These are phyloP conservation scores for Amphiprion clarkii DNA, from an alignment of 2,797 vertebrate genomes.

Conservation along the genomic window DNA sequence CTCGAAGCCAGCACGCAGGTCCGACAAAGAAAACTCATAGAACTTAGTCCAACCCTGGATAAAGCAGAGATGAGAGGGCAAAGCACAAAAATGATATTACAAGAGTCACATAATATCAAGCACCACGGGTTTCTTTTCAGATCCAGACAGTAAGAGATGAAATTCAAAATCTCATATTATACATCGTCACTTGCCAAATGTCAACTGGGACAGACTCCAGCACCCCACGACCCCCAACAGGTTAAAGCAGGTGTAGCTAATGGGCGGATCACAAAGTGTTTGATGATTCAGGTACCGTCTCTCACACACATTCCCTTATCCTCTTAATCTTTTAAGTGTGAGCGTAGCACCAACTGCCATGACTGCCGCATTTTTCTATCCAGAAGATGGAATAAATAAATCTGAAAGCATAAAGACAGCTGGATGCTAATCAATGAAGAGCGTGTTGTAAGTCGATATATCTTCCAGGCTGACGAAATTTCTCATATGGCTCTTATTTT, in stretches of 20 bases:
- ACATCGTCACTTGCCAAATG: no score
- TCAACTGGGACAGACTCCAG: no score
- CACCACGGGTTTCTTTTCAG: not conserved
- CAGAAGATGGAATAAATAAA: not conserved
- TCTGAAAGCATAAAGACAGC: not conserved
- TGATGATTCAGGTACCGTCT: not conserved
- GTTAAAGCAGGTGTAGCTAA: no score
- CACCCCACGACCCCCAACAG: no score
- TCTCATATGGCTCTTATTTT: not conserved
- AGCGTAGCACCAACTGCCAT: not conserved
- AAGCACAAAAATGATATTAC: constrained; percentile 1
- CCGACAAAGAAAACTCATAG: constrained; percentile 97
- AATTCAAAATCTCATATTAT: not conserved
- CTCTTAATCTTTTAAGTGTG: not conserved
- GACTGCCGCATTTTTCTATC: not conserved
- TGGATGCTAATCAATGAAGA: not conserved
- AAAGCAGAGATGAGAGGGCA: constrained; percentile 8
- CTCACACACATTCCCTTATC: not conserved
- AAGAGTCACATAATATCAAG: not conserved
- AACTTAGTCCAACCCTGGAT: constrained; percentile 97
- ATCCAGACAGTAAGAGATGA: constrained; percentile 3
- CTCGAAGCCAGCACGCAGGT: constrained; percentile 95
- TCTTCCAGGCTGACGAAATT: not conserved
- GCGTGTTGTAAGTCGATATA: not conserved
- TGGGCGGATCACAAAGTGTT: no score